Evolutionary conservation across 2,797 vertebrate species (phyloP).

Genomic region (Manis pentadactyla): DNA sequence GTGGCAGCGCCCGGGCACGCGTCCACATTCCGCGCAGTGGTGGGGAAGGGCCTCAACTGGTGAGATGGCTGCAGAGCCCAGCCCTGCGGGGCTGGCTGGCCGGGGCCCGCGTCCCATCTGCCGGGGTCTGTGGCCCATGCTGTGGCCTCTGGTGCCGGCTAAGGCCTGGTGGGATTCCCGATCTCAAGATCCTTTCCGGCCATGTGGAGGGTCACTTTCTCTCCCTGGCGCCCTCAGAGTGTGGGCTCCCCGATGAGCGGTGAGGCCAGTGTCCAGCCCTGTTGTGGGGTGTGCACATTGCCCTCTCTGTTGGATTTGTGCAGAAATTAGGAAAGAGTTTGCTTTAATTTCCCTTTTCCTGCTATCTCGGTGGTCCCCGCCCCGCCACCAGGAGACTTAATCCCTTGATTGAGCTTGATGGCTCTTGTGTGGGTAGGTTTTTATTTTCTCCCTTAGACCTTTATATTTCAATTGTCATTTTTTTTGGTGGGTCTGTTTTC

Average conservation of each 20-base stretch:
- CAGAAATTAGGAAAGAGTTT: too few species aligned
- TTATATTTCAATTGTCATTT: background rate
- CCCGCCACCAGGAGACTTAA: too few species aligned
- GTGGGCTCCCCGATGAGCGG: too few species aligned
- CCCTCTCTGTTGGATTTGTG: background rate
- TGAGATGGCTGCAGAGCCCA: background rate
- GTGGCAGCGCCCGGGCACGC: too few species aligned
- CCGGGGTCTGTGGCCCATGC: accelerated
- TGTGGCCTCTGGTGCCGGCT: background rate
- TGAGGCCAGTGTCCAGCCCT: too few species aligned
- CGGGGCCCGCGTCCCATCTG: background rate
- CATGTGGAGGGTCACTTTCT: background rate
- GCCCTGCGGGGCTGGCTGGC: background rate
- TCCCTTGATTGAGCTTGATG: background rate
- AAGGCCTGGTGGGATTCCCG: background rate
- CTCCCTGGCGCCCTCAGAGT: background rate
- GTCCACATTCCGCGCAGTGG: background rate
- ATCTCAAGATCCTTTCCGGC: background rate
- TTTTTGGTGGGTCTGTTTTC: background rate
- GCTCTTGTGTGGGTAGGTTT: background rate
- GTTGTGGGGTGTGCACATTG: background rate
- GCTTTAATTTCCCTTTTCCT: background rate
- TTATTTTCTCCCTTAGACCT: background rate
- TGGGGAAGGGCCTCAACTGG: accelerated
- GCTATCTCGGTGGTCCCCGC: background rate